These are phyloP conservation scores for Nycticorax nycticorax DNA, from an alignment of 2,113 vertebrate genomes.

Conservation along the genomic window DNA sequence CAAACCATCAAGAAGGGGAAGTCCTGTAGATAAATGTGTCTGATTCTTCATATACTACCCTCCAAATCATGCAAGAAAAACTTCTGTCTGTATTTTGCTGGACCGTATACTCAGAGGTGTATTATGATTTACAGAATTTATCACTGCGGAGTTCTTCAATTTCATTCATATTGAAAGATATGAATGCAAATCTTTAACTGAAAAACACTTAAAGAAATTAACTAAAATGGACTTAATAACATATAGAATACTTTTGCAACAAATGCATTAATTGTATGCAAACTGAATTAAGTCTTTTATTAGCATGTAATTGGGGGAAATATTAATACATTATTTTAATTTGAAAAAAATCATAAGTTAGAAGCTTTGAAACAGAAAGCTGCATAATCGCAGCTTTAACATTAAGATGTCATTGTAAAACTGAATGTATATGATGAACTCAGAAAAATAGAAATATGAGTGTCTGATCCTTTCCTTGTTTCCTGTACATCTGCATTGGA, in stretches of 20 bases:
- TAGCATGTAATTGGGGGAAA: conserved; percentile 32
- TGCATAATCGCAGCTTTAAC: conserved; percentile 17
- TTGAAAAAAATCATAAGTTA: conserved; percentile 27
- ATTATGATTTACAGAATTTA: neutral
- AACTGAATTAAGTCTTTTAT: conserved; percentile 51
- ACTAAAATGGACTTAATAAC: neutral
- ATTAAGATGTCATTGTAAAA: conserved; percentile 62
- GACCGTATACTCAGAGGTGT: neutral
- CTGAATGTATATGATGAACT: conserved; percentile 68
- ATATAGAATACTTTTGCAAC: conserved; percentile 1
- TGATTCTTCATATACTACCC: neutral
- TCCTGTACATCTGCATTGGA: conserved; percentile 65
- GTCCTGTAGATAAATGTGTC: neutral
- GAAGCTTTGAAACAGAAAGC: conserved; percentile 8
- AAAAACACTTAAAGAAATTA: conserved; percentile 2
- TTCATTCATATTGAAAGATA: neutral
- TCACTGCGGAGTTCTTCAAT: neutral
- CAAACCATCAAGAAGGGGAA: neutral
- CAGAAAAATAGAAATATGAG: conserved; percentile 49
- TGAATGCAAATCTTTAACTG: neutral
- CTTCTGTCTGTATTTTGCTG: neutral
- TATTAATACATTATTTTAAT: conserved; percentile 62
- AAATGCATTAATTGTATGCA: conserved; percentile 53
- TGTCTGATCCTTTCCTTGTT: conserved; percentile 53
- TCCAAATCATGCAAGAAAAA: neutral